Base-by-base conservation (phyloP, 2,888 invertebrate species). In the Euzophera pinguis region DNA sequence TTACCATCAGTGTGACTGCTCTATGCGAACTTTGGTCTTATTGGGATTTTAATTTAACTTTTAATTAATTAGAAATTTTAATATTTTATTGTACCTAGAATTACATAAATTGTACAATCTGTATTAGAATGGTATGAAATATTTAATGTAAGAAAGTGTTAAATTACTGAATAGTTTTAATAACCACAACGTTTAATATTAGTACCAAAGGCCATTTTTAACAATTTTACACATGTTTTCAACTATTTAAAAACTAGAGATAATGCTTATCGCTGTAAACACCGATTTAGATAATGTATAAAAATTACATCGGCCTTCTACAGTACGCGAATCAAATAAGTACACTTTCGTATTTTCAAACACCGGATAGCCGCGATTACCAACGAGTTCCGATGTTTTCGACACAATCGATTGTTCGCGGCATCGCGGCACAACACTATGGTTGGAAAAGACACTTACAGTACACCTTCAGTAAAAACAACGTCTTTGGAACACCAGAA, bases 281-380 rank as follows among this genome's bases (percentile, higher is more conserved):
- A 32, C 14, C 37, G 35, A 37, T 51, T 51, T 22, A 45, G 51
- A 51, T 51, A 37, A 51, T 43, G 51, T 51, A 43, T 51, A 37
- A 51, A 51, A 51, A 43, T 42, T 51, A 43, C 43, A 27, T 13
- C 34, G 51, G 37, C 51, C 51, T 51, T 51, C 51, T 22, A 22
- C 29, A 34, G 22, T 35, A 34, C 13, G 43, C 27, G 14, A 34
- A 50, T 29, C 37, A 14, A 49, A 13, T 50, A 14, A 49, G 10
- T 50, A 35, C 42, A 43, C 63, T 65, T 70, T 69, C 69, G 70
- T 65, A 73, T 73, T 71, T 64, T 60, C 69, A 71, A 73, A 72
- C 62, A 68, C 68, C 73, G 78, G 79, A 78, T 66, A 67, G 62
- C 52, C 53, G 56, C 63, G 59, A 76, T 78, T 78, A 55, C 48